Conservation (phyloP, 2,113 vertebrate genomes). For the Bambusicola thoracicus region DNA sequence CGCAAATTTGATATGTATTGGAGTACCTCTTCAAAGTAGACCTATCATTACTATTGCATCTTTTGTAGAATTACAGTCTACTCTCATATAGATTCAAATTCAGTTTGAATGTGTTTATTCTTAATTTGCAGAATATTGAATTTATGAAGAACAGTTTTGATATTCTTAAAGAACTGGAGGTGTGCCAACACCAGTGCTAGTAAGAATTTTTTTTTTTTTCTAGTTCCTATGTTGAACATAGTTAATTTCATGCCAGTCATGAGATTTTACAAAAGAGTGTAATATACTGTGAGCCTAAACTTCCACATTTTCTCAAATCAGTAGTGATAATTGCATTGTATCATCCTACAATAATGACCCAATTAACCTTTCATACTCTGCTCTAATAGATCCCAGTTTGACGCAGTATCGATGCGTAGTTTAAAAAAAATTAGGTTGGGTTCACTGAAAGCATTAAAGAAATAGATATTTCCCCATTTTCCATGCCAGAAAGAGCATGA, state of each 20-base stretch:
- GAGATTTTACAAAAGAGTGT: constrained; percentile 24
- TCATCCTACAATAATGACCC: constrained; percentile 1
- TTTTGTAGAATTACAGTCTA: neutral
- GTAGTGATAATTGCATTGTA: constrained; percentile 48
- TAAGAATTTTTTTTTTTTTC: neutral
- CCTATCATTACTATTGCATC: neutral
- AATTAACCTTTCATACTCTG: constrained; percentile 45
- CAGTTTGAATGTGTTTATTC: neutral
- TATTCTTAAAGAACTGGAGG: constrained; percentile 31
- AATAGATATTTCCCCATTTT: neutral
- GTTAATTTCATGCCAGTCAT: constrained; percentile 40
- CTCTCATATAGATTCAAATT: neutral
- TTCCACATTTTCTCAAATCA: constrained; percentile 28
- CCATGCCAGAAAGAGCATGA: neutral
- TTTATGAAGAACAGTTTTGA: neutral
- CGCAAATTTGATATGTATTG: neutral
- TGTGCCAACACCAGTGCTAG: constrained; percentile 7
- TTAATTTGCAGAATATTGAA: constrained; percentile 19
- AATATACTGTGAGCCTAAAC: constrained; percentile 32
- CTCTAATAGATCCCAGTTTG: constrained; percentile 12
- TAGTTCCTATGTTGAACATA: constrained; percentile 42
- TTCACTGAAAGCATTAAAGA: neutral
- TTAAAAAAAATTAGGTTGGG: neutral
- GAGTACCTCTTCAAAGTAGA: neutral
- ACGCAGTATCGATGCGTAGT: neutral